These are phyloP conservation scores for Drosophila nr. perissopoda DNA, from an alignment of 2,888 invertebrate genomes.

Conservation along the genomic window DNA sequence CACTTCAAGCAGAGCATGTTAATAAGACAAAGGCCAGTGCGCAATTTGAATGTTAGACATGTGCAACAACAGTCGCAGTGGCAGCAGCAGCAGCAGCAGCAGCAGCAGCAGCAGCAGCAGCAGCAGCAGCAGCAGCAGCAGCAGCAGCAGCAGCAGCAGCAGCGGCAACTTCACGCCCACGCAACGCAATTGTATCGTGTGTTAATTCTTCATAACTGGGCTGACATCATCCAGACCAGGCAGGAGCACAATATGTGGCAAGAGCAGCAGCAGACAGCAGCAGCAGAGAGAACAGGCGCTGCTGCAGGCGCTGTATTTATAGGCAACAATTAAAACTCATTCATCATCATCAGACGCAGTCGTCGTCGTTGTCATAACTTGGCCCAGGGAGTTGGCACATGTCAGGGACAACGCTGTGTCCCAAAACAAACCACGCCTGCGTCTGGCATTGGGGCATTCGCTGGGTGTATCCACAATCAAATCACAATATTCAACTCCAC, in stretches of 20 bases:
- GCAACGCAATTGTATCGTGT: constrained; percentile 46
- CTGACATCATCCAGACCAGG: constrained; percentile 76
- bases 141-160: constrained; percentile 6
- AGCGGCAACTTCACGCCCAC: constrained; percentile 47
- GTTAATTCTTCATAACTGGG: constrained; percentile 77
- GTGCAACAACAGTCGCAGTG: constrained; percentile 43
- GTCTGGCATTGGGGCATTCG: constrained; percentile 69
- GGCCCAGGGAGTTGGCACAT: constrained; percentile 56
- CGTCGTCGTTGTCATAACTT: constrained; percentile 63
- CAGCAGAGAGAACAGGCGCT: constrained; percentile 9
- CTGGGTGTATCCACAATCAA: constrained; percentile 67
- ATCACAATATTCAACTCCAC: constrained; percentile 27
- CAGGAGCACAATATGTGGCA: constrained; percentile 29
- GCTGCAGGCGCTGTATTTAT: constrained; percentile 67
- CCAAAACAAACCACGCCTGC: constrained; percentile 63
- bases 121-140: constrained; percentile 19
- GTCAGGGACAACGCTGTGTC: constrained; percentile 62
- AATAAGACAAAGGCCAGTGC: constrained; percentile 56
- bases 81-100: constrained; percentile 1
- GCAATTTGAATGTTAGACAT: constrained; percentile 77
- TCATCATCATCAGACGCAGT: constrained; percentile 71
- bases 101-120: constrained; percentile 4
- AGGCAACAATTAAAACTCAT: constrained; percentile 81
- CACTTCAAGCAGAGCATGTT: not conserved
- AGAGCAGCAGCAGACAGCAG: constrained; percentile 22